Evolutionary conservation across 2,797 vertebrate species (phyloP), one percentile per base, ranked within the genome.

Genomic region (Poeciliopsis infans): DNA sequence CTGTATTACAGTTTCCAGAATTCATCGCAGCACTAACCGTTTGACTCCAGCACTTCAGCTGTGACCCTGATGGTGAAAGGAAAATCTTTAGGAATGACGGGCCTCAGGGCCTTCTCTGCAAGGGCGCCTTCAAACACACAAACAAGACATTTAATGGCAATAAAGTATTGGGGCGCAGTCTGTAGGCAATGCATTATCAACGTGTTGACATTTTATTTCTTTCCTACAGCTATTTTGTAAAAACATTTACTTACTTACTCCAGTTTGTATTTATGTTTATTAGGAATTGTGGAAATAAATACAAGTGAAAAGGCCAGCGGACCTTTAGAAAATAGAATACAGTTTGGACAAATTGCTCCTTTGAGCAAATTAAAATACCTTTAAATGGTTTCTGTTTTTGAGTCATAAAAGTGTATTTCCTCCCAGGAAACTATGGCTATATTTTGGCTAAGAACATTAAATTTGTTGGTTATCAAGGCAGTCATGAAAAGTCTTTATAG

Each of bases 21-120:
- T 28, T 13, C 57, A 23, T 45, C 3, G 1, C 16, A 0, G 61
- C 31, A 73, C 94, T 86, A 82, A 96, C 98, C 98, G 28, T 99
- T 99, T 83, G 98, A 99, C 93, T 99, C 98, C 20, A 99, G 90
- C 79, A 99, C 98, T 95, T 99, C 98, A n/a, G 98, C 96, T 66
- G 98, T 98, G 80, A 99, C 96, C 79, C 98, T 94, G 89, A 99
- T 96, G 7, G 98, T 99, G 93, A 99, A 99, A 16, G 98, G 98
- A 87, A 99, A 99, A 84, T 98, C 96, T 93, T 95, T 96, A 53
- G 98, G 98, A 90, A 99, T 95, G 87, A 99, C 76, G 0, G 98
- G 95, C 86, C 96, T 97, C 93, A 99, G 90, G 75, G 97, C 95
- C 93, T 97, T 98, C 86, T 99, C 98, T 47, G 98, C 98, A 86